Evolutionary conservation across 2,113 vertebrate species (phyloP).

Genomic region (Gulo gulo): DNA sequence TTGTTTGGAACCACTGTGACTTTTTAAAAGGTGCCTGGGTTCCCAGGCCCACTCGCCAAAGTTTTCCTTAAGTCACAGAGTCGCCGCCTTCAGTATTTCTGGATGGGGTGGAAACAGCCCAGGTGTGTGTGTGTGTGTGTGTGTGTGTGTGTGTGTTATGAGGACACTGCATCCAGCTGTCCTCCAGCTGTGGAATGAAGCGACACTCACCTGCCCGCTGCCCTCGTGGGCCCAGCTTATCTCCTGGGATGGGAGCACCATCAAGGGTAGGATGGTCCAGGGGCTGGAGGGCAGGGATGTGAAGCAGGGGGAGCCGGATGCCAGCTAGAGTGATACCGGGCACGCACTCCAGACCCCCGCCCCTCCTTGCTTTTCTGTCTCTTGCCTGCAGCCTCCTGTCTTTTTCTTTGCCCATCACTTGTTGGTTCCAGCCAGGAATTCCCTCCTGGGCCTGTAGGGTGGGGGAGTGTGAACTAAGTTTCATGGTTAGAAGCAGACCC

Average conservation of each 20-base stretch:
- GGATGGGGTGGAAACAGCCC: neutral
- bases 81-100: neutral
- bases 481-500: neutral
- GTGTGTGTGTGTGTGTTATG: neutral
- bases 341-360: neutral
- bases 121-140: neutral
- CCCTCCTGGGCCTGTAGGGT: neutral
- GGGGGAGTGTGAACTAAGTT: neutral
- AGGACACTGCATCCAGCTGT: neutral
- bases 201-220: neutral
- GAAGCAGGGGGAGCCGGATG: neutral
- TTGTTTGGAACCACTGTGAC: constrained; percentile 49
- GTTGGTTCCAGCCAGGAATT: neutral
- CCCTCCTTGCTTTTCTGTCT: neutral
- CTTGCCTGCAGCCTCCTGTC: neutral
- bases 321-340: neutral
- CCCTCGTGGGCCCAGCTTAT: neutral
- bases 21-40: constrained; percentile 55
- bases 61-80: neutral
- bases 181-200: neutral
- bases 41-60: neutral
- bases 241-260: neutral
- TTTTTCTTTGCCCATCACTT: neutral
- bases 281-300: neutral
- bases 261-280: neutral